Percentiles rank a stretch among this genome's conserved stretches.
These are phyloP conservation scores for Clarias platycephalus DNA, from an alignment of 2,797 vertebrate species.

Conservation along the genomic window DNA sequence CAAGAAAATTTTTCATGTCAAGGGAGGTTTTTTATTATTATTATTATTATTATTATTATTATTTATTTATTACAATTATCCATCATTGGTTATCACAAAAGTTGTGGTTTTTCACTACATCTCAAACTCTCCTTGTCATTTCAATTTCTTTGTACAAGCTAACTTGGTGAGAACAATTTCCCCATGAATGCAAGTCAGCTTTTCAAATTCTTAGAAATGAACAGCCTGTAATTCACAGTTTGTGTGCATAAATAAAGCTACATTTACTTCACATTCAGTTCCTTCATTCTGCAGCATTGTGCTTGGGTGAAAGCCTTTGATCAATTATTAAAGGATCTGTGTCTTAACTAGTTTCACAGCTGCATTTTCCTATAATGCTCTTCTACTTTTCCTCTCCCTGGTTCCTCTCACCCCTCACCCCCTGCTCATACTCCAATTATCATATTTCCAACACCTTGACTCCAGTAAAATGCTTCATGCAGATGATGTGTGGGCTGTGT, in stretches of 20 bases:
- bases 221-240: neutral
- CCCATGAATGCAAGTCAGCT: neutral
- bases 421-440: constrained; percentile 40
- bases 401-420: constrained; percentile 18
- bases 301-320: constrained; percentile 48
- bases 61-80: neutral
- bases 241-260: neutral
- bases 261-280: neutral
- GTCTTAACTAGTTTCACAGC: constrained; percentile 42
- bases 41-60: too few species aligned
- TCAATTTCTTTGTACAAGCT: neutral
- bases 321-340: constrained; percentile 52
- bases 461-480: constrained; percentile 55
- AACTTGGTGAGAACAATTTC: neutral
- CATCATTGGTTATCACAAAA: neutral
- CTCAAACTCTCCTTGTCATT: neutral
- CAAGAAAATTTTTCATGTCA: neutral
- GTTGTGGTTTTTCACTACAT: neutral
- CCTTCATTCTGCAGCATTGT: constrained; percentile 11
- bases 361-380: neutral
- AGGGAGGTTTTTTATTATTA: neutral
- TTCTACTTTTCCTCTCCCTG: neutral
- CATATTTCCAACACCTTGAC: constrained; percentile 50
- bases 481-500: constrained; percentile 58
- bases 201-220: neutral